A percentile compares a stretch with the other conserved stretches of the same genome.
Conservation (phyloP, 35 echinoderm and acorn worm species). For the Chiridota heheva region DNA sequence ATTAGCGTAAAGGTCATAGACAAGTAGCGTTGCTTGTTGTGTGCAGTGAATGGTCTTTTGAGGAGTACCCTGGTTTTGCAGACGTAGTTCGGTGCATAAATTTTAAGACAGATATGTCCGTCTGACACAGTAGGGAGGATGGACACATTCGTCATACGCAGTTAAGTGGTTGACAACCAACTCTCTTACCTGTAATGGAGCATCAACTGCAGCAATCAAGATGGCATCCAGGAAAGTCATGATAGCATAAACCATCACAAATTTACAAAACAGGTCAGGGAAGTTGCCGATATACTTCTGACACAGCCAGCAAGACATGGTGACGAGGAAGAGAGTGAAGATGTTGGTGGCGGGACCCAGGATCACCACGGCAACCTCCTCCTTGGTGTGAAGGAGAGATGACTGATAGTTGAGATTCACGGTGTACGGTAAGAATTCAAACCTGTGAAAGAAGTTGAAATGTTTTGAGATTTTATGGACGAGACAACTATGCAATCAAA, state of each 20-base stretch:
- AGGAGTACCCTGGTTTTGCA: too few relatives aligned
- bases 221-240: slow-evolving; percentile 82
- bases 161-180: too few relatives aligned
- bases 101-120: too few relatives aligned
- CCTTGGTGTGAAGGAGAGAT: slow-evolving; percentile 84
- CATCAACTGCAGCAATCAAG: slow-evolving; percentile 92
- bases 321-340: slow-evolving; percentile 50
- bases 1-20: too few relatives aligned
- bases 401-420: slow-evolving; percentile 96
- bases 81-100: too few relatives aligned
- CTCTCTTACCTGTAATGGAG: slow-evolving; percentile 81
- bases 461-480: too few relatives aligned
- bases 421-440: slow-evolving; percentile 91
- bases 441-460: slow-evolving; percentile 42
- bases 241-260: slow-evolving; percentile 88
- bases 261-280: slow-evolving; percentile 87
- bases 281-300: slow-evolving; percentile 84
- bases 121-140: too few relatives aligned
- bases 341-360: slow-evolving; percentile 92
- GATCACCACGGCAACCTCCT: slow-evolving; percentile 92
- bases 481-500: background rate
- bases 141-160: too few relatives aligned
- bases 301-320: slow-evolving; percentile 68
- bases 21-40: too few relatives aligned
- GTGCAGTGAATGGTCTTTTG: too few relatives aligned